Evolutionary conservation across 37 sponge, comb jelly and placozoan genomes (phyloP), one percentile per base, ranked within the genome.

Genomic region (Agelas oroides): DNA sequence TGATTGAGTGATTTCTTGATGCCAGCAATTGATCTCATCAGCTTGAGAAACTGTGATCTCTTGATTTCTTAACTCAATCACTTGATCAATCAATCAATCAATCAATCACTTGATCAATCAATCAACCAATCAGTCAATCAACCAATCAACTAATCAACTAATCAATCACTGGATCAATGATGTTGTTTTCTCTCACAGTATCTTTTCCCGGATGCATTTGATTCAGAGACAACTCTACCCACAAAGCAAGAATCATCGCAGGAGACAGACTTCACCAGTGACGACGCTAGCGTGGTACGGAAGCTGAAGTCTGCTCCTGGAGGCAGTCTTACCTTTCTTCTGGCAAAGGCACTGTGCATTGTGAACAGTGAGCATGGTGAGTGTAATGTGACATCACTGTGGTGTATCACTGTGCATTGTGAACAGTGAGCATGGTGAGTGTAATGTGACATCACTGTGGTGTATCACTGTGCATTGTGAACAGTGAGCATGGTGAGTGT

Each of bases 321-420:
- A 12, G 68, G 39, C 33, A 76, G 79, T 28, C 40, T 85, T 56
- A 90, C 81, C 32, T n/a, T 24, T 14, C 46, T 19, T 0, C 72
- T 90, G 33, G 91, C 86, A 30, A 79, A 59, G 15, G 76, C 86
- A 8, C 65, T 90, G 35, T 84, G 80, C 52, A 71, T 85, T 1
- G 54, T 90, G 58, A 84, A 90, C 56, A 71, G 73, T 67, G 70
- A 80, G 5, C 41, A 71, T 80, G 91, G 91, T 86, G 72, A 68
- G 75, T 32, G 0, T 0, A 46, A 46, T 8, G 8, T 46, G 8
- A 46, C n/a, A n/a, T n/a, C n/a, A n/a, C n/a, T n/a, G n/a, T n/a
- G n/a, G 8, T 46, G 46, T 46, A 8, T 46, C 46, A 46, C 46
- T 46, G 46, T 46, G 8, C 8, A 46, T 12, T 46, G 46, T 46